Percentiles rank a stretch among this genome's conserved stretches.
phyloP scores from a whole-genome alignment of 2,113 vertebrate genomes.

The Lasiurus borealis region DNA sequence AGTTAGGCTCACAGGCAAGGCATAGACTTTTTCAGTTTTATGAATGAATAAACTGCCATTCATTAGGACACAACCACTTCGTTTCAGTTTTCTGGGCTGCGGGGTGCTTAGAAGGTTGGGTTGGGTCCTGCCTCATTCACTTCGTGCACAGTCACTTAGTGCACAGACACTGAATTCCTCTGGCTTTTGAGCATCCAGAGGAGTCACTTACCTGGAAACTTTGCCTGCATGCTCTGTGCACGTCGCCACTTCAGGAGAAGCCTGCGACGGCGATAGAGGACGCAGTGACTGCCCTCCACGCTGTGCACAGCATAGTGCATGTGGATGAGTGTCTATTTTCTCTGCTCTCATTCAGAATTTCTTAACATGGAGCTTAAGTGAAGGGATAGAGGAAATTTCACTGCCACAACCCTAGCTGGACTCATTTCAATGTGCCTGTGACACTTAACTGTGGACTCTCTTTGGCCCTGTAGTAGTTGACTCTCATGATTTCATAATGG shows the following conservation, averaged over 20 bases:
- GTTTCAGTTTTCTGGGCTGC: neutral
- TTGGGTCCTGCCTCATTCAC: neutral
- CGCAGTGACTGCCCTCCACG: no score
- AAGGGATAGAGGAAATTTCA: neutral
- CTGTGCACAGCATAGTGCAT: no score
- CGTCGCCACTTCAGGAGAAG: neutral
- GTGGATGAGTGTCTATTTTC: neutral
- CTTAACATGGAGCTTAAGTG: neutral
- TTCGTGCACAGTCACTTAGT: neutral
- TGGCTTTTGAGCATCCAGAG: neutral
- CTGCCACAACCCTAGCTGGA: neutral
- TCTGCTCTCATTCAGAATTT: neutral
- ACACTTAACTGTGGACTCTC: neutral
- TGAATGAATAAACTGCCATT: neutral
- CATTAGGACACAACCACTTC: neutral
- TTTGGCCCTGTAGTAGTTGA: neutral
- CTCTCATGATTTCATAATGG: neutral
- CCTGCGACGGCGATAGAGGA: neutral
- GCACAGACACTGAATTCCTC: neutral
- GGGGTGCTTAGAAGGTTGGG: neutral
- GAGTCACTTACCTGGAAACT: neutral
- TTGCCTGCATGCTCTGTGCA: neutral
- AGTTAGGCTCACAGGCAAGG: neutral
- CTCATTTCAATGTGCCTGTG: neutral
- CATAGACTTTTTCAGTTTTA: neutral